Base-by-base conservation (phyloP, 2,888 invertebrate species). In the Tachina grossa region DNA sequence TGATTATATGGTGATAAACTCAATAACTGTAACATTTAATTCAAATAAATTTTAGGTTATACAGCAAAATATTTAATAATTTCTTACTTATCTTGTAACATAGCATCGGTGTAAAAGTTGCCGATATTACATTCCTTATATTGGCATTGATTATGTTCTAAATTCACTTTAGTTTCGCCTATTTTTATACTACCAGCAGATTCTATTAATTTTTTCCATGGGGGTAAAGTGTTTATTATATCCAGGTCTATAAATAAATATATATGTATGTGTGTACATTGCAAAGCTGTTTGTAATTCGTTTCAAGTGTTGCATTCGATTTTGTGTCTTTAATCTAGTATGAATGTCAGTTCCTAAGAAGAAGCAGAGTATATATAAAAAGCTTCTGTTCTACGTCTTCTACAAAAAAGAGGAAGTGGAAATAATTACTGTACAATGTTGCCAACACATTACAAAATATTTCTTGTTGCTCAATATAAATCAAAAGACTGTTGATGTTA, bases 61-160 rank as follows among this genome's bases (percentile, higher is more conserved):
- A 31, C 31, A 31, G 31, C 31, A 31, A 31, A 31, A 31, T 31
- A 31, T 31, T 31, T 31, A 31, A 31, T 31, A 31, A 2, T 47
- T 68, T 14, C 2, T 16, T 43, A 91, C 94, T 92, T 90, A 96
- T 96, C 61, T 93, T 90, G 89, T 95, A 96, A 93, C 92, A 95
- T 95, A 0, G 96, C 95, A 86, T 97, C 96, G 10, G 96, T 94
- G 61, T 96, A 93, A 13, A 96, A 94, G 89, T 94, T 95, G 41
- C 96, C 97, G 61, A 97, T 91, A 88, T 95, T 96, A 89, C 97
- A 97, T 91, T 97, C 97, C 0, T 90, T 90, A 39, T 92, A 93
- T 0, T 94, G 90, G 87, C 96, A 96, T 9, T 90, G 89, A 0
- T 91, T 91, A 41, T 93, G 93, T 9, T 94, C 93, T 68, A 97